Conservation (phyloP, 2,888 invertebrate genomes). For the Hirtodrosophila duncani region DNA sequence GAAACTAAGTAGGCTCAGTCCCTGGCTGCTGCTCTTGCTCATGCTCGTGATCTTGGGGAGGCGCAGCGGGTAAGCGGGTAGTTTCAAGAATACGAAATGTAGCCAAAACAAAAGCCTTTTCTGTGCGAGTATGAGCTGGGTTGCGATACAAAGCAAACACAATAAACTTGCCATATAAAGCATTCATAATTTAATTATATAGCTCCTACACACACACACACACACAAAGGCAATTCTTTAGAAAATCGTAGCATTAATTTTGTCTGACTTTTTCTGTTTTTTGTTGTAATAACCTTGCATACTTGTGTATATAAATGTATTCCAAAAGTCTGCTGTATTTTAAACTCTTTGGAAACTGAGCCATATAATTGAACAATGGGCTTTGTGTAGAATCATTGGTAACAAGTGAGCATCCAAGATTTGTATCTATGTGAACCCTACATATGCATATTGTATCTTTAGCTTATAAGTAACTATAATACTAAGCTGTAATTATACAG, state of each 20-base stretch:
- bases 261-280: no score
- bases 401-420: no score
- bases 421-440: no score
- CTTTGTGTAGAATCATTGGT: no score
- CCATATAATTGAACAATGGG: no score
- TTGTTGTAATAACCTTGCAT: slow-evolving; percentile 58
- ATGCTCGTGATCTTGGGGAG: background rate
- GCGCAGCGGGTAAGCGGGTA: slow-evolving; percentile 1
- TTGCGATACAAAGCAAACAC: slow-evolving; percentile 56
- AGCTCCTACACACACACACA: slow-evolving; percentile 27
- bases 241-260: slow-evolving; percentile 53
- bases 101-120: slow-evolving; percentile 43
- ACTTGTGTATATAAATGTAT: no score
- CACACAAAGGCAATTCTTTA: slow-evolving; percentile 43
- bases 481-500: no score
- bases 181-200: slow-evolving; percentile 69
- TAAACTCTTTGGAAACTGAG: no score
- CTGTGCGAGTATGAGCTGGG: slow-evolving; percentile 24
- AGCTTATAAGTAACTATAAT: no score
- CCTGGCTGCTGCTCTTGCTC: slow-evolving; percentile 11
- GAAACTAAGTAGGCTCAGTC: slow-evolving; percentile 29
- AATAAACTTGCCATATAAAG: slow-evolving; percentile 62
- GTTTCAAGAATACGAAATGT: slow-evolving; percentile 47
- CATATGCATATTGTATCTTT: no score
- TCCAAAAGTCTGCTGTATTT: no score